Evolutionary conservation across 1,140 invertebrate species (phyloP).

Genomic region (Zaprionus davidi): DNA sequence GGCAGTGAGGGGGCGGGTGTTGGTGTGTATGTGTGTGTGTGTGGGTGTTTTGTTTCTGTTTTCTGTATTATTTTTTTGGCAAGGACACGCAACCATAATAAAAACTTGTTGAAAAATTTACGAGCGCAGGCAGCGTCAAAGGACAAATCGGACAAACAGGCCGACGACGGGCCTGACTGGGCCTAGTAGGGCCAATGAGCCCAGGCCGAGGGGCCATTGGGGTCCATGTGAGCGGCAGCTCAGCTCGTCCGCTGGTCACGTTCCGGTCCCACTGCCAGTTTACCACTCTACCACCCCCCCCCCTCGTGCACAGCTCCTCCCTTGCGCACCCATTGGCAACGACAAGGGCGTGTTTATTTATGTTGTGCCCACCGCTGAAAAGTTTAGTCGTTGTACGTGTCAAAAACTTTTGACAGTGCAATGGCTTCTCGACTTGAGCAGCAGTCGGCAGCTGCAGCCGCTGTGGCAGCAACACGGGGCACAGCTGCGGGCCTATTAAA

Average conservation of each 20-base stretch:
- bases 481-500: conserved; percentile 59
- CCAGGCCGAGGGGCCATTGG: neutral
- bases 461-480: conserved; percentile 16
- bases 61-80: conserved; percentile 29
- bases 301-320: neutral
- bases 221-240: conserved; percentile 31
- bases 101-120: conserved; percentile 74
- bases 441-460: conserved; percentile 47
- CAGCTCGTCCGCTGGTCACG: conserved; percentile 53
- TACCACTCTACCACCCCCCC: neutral
- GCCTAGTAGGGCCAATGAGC: neutral
- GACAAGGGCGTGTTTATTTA: conserved; percentile 66
- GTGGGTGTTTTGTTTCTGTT: conserved; percentile 8
- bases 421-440: conserved; percentile 52
- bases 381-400: conserved; percentile 67
- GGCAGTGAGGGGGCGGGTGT: neutral
- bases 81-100: conserved; percentile 65
- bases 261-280: conserved; percentile 38
- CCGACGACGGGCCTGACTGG: conserved; percentile 23
- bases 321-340: neutral
- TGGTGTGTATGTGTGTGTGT: neutral
- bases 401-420: conserved; percentile 71
- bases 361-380: conserved; percentile 65
- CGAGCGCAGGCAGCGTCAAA: conserved; percentile 55
- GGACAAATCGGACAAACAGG: conserved; percentile 55